Conservation (phyloP, 2,888 invertebrate genomes). For the Hypselothyrea guttata region DNA sequence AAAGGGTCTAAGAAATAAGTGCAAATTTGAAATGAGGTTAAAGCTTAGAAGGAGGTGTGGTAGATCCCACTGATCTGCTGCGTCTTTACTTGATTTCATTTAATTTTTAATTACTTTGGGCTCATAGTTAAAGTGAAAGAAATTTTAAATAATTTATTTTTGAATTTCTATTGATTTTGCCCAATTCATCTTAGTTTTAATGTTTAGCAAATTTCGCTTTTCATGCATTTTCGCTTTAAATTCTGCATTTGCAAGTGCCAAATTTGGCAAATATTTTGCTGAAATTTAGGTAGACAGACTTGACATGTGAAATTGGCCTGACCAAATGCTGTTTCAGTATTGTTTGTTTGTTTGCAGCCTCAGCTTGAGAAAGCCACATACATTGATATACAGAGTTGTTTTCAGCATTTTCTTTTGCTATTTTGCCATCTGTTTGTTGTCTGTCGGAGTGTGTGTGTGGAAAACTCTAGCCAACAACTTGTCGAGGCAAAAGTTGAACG, state of each 20-base stretch:
- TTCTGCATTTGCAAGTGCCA: constrained; percentile 28
- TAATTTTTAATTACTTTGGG: no score
- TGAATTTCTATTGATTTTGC: no score
- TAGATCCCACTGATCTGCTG: no score
- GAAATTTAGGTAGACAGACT: constrained; percentile 27
- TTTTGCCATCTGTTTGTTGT: constrained; percentile 2
- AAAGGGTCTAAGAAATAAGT: no score
- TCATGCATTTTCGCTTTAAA: constrained; percentile 11
- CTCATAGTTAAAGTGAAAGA: no score
- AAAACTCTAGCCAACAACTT: constrained; percentile 40
- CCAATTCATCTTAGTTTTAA: not conserved
- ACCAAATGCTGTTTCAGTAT: constrained; percentile 11
- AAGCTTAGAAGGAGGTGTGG: no score
- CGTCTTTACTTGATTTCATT: no score
- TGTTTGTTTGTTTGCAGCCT: constrained; percentile 7
- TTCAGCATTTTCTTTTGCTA: constrained; percentile 4
- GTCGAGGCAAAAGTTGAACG: constrained; percentile 43
- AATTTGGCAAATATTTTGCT: constrained; percentile 32
- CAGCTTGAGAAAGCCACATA: constrained; percentile 29
- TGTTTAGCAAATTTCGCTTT: not conserved
- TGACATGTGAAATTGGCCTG: constrained; percentile 41
- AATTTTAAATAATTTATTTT: no score
- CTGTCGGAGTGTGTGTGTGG: constrained; percentile 5
- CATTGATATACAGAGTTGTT: constrained; percentile 6
- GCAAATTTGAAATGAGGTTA: no score